Conservation (phyloP, 2,888 invertebrate genomes). For the Sarcophaga caerulescens region DNA sequence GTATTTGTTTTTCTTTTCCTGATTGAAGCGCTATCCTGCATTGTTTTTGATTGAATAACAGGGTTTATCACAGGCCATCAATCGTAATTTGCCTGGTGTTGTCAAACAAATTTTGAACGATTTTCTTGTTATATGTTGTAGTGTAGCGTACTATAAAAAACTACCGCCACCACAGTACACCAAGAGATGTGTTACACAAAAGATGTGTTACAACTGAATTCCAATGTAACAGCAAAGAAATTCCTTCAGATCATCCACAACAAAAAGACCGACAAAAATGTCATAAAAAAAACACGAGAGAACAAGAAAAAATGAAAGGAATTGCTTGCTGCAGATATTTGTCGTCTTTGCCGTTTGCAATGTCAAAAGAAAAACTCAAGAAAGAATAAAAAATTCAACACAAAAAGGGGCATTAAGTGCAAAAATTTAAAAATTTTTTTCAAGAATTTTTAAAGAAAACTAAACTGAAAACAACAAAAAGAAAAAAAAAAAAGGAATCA, state of each 20-base stretch:
- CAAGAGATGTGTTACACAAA: slow-evolving; percentile 9
- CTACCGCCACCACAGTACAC: neutral
- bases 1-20: too few relatives aligned
- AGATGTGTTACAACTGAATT: slow-evolving; percentile 66
- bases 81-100: too few relatives aligned
- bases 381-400: neutral
- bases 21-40: too few relatives aligned
- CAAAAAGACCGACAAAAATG: slow-evolving; percentile 25
- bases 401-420: slow-evolving; percentile 36
- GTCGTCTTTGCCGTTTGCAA: neutral
- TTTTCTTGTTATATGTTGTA: too few relatives aligned
- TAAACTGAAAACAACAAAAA: neutral
- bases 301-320: slow-evolving; percentile 16
- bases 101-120: too few relatives aligned
- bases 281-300: neutral
- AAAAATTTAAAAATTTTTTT: slow-evolving; percentile 29
- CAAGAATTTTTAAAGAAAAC: neutral
- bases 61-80: too few relatives aligned
- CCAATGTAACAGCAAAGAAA: slow-evolving; percentile 61
- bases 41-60: too few relatives aligned
- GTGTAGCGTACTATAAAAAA: too few relatives aligned
- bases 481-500: neutral
- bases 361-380: neutral
- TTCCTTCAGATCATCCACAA: slow-evolving; percentile 56
- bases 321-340: slow-evolving; percentile 1